phyloP scores from a whole-genome alignment of 2,888 invertebrate species.

The Thereva nobilitata region DNA sequence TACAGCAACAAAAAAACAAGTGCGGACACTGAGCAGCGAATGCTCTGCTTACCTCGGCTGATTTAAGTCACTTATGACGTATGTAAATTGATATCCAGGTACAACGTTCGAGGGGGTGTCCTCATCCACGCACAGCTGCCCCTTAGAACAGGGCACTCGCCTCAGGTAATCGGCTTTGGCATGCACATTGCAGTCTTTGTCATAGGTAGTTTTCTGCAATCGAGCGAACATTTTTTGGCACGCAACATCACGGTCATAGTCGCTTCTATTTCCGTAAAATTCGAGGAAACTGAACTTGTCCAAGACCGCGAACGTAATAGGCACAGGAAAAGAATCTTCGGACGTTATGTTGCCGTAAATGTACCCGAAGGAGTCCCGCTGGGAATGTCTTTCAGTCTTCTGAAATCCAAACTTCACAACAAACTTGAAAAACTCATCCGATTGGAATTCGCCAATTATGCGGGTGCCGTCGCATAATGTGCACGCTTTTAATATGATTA shows the following conservation, averaged over 20 bases:
- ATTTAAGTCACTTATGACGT: slow-evolving; percentile 84
- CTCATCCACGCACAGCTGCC: slow-evolving; percentile 81
- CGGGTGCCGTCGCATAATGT: slow-evolving; percentile 58
- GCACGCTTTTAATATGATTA: slow-evolving; percentile 36
- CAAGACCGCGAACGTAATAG: slow-evolving; percentile 85
- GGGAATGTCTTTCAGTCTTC: slow-evolving; percentile 86
- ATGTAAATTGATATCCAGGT: slow-evolving; percentile 89
- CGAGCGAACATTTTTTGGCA: slow-evolving; percentile 87
- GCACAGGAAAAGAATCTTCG: slow-evolving; percentile 65
- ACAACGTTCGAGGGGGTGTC: slow-evolving; percentile 84
- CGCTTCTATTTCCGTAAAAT: slow-evolving; percentile 80
- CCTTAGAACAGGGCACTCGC: slow-evolving; percentile 80
- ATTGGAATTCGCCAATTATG: slow-evolving; percentile 67
- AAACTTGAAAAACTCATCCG: slow-evolving; percentile 84
- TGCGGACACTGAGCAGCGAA: neutral
- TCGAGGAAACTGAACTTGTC: slow-evolving; percentile 87
- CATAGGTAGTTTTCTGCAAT: slow-evolving; percentile 80
- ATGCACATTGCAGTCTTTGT: slow-evolving; percentile 72
- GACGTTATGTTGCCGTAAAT: slow-evolving; percentile 95
- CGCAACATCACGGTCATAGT: slow-evolving; percentile 69
- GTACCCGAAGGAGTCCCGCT: slow-evolving; percentile 87
- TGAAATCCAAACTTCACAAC: slow-evolving; percentile 95
- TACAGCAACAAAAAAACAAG: neutral
- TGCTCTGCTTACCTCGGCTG: slow-evolving; percentile 75
- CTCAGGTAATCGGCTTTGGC: slow-evolving; percentile 78